Evolutionary conservation across 2,888 invertebrate species (phyloP).

Genomic region (Acanthosepion lycidas): DNA sequence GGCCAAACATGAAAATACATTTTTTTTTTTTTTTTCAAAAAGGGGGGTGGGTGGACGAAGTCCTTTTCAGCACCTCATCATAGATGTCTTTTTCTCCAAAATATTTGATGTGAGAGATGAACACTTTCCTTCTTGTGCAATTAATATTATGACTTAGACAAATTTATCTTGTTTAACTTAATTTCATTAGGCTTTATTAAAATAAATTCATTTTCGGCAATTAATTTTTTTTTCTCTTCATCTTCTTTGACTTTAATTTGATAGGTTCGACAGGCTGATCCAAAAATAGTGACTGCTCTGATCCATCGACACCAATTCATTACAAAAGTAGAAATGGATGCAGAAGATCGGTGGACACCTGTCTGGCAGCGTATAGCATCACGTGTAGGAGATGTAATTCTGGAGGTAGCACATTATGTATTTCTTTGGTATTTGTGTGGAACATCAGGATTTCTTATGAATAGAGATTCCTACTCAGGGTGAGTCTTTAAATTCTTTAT

Average conservation of each 20-base stretch:
- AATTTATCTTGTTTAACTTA: too few relatives aligned
- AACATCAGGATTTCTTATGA: constrained; percentile 82
- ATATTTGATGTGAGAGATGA: too few relatives aligned
- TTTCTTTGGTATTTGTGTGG: constrained; percentile 78
- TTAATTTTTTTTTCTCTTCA: too few relatives aligned
- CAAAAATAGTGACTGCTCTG: constrained; percentile 83
- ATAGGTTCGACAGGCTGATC: constrained; percentile 77
- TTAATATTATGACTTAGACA: too few relatives aligned
- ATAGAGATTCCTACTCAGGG: constrained; percentile 80
- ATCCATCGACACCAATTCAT: constrained; percentile 80
- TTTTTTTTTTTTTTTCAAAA: too few relatives aligned
- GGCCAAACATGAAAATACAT: too few relatives aligned
- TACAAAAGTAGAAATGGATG: constrained; percentile 52
- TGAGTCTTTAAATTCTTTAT: constrained; percentile 49
- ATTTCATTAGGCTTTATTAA: too few relatives aligned
- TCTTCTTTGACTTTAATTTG: neutral
- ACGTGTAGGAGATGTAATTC: constrained; percentile 77
- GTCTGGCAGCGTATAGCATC: constrained; percentile 77
- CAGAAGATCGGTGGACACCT: constrained; percentile 51
- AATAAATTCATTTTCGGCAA: too few relatives aligned
- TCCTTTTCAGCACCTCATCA: too few relatives aligned
- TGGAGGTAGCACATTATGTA: constrained; percentile 80
- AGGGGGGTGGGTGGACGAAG: too few relatives aligned
- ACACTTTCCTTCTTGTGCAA: too few relatives aligned
- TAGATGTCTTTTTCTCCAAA: too few relatives aligned